Conservation (phyloP, 2,888 invertebrate species). For the Machimus rusticus region DNA sequence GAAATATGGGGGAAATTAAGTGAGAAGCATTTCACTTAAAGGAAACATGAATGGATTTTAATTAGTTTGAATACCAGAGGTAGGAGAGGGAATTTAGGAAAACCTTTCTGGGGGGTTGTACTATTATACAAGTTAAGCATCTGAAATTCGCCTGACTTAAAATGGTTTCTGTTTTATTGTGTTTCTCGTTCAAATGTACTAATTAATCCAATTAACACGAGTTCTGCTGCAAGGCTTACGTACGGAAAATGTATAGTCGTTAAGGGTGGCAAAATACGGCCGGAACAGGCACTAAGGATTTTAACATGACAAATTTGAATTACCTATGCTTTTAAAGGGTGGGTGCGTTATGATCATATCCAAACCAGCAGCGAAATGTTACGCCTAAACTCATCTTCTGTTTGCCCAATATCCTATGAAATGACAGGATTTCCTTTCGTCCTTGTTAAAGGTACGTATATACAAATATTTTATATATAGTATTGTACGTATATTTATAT, state of each 20-base stretch:
- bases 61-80: neutral
- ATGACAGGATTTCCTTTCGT: neutral
- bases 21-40: slow-evolving; percentile 3
- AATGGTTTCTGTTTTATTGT: neutral
- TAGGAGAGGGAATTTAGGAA: neutral
- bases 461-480: neutral
- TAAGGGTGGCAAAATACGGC: neutral
- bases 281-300: neutral
- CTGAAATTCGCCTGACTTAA: neutral
- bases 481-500: too few relatives aligned
- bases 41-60: slow-evolving; percentile 11
- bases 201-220: neutral
- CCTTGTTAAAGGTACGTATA: neutral
- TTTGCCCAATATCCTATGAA: neutral
- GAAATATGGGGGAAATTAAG: slow-evolving; percentile 11
- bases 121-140: neutral
- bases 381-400: neutral
- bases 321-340: neutral
- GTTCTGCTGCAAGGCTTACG: neutral
- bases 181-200: neutral
- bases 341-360: neutral
- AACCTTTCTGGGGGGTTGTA: neutral
- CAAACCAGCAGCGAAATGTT: neutral
- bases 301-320: neutral
- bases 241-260: neutral